phyloP scores from a whole-genome alignment of 2,888 invertebrate species.

The Drosophila hamatofila region DNA sequence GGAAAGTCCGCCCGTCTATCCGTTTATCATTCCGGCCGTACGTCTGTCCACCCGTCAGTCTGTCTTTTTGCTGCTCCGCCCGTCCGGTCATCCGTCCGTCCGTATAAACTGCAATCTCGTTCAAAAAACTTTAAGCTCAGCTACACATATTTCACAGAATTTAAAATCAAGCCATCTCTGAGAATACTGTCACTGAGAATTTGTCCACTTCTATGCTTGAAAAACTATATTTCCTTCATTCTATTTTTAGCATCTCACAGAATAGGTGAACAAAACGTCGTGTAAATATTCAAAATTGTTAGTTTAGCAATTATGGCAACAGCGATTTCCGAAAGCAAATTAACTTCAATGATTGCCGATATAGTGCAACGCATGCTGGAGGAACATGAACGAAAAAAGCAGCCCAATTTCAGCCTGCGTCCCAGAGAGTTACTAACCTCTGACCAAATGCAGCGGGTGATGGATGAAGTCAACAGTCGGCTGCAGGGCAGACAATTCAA shows the following conservation, averaged over 20 bases:
- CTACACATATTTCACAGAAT: no score
- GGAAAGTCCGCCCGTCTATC: neutral
- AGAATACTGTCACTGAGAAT: neutral
- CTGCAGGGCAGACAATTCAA: neutral
- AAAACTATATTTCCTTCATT: neutral
- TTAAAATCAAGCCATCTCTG: neutral
- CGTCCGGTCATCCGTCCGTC: no score
- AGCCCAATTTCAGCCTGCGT: rapidly evolving
- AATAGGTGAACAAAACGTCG: neutral
- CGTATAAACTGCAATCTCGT: no score
- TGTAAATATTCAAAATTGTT: neutral
- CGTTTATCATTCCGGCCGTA: neutral
- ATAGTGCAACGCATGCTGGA: neutral
- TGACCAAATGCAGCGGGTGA: no score
- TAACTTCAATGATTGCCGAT: neutral
- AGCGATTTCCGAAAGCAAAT: neutral
- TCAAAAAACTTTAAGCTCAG: no score
- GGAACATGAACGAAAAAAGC: no score
- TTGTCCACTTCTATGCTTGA: neutral
- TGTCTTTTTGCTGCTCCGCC: no score
- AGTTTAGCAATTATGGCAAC: no score
- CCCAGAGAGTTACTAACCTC: no score
- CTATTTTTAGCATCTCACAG: neutral
- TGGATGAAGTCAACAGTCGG: neutral
- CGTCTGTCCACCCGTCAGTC: no score